Evolutionary conservation across 2,888 invertebrate species (phyloP).

Genomic region (Protula sp.): DNA sequence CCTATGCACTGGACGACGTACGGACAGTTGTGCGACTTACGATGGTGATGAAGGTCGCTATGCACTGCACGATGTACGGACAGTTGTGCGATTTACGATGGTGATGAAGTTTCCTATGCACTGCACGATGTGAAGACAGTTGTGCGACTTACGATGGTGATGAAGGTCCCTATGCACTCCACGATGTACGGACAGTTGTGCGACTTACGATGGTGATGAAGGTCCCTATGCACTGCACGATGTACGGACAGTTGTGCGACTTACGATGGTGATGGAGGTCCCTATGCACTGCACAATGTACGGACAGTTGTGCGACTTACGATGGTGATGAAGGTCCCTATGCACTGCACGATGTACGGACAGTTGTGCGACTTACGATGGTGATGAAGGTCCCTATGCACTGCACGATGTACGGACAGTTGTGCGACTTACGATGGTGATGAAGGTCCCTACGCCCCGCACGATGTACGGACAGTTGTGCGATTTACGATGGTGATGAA

Average conservation of each 20-base stretch:
- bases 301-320: slow-evolving; percentile 92
- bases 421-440: slow-evolving; percentile 67
- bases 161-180: slow-evolving; percentile 94
- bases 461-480: slow-evolving; percentile 97
- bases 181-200: slow-evolving; percentile 97
- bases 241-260: too few species aligned
- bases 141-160: slow-evolving; percentile 73
- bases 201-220: too few species aligned
- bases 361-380: too few species aligned
- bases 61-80: slow-evolving; percentile 91
- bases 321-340: too few species aligned
- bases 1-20: slow-evolving; percentile 96
- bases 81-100: slow-evolving; percentile 91
- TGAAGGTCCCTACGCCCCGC: slow-evolving; percentile 94
- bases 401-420: too few species aligned
- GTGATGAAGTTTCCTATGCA: slow-evolving; percentile 97
- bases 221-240: too few species aligned
- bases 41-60: slow-evolving; percentile 93
- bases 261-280: slow-evolving; percentile 87
- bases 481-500: slow-evolving; percentile 92
- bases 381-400: too few species aligned
- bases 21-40: slow-evolving; percentile 93
- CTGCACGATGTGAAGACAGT: slow-evolving; percentile 93
- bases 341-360: too few species aligned
- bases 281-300: slow-evolving; percentile 96